Evolutionary conservation across 2,888 invertebrate species (phyloP), one percentile per base, ranked within the genome.

Genomic region (Lypha dubia): DNA sequence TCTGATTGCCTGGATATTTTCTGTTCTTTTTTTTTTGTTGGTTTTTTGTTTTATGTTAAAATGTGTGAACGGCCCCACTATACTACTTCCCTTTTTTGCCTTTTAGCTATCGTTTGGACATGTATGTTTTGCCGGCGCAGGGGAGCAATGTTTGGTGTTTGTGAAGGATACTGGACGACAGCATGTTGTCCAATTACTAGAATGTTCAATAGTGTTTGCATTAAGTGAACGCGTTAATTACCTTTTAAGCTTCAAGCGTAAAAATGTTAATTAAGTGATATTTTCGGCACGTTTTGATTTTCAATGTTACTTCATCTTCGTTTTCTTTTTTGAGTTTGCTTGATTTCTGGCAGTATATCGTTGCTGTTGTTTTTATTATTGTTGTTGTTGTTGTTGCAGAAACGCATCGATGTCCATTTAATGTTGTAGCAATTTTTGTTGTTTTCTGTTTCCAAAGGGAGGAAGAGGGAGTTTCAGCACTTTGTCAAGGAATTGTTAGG

Each of bases 201-300:
- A 90, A 89, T 90, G 90, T 90, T 90, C 90, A 90, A 90, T 90
- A 90, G 90, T 90, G 90, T 90, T 90, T 90, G 90, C 90, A 90
- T 90, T 90, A 90, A 90, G 90, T 90, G 90, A 89, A 90, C 90
- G 90, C 90, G 90, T 90, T 90, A 90, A 90, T 90, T 90, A 90
- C 90, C 88, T 87, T 87, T 88, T 87, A 89, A 87, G 89, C 88
- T 88, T 86, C 86, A 84, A 87, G 88, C 87, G 87, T 85, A 89
- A 90, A 89, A 90, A 90, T 90, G 90, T 90, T 90, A 90, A 90
- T 90, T 90, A 90, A 90, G 90, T 90, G 90, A 90, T 90, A 90
- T 90, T 90, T 90, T 90, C 89, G 90, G 90, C 90, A 89, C 87
- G 88, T 87, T 86, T 86, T 83, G 86, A 86, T 84, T 86, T 76